Evolutionary conservation across 2,797 vertebrate genomes (phyloP).

Genomic region (Syngnathus acus): DNA sequence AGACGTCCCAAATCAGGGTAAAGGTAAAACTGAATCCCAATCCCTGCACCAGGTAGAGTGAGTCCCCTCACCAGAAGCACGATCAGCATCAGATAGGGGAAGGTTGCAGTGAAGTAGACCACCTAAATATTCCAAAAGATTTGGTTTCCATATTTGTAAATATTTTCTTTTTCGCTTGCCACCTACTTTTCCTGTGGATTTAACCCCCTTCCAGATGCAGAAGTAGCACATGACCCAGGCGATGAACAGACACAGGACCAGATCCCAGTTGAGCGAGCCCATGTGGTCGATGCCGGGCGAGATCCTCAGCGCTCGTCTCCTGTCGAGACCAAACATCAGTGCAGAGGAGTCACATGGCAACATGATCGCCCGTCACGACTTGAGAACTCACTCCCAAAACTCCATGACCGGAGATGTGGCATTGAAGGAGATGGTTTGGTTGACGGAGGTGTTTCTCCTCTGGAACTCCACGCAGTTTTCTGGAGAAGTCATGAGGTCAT

Average conservation of each 20-base stretch:
- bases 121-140: conserved; percentile 67
- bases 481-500: conserved; percentile 6
- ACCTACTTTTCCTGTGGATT: conserved; percentile 90
- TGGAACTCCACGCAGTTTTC: conserved; percentile 81
- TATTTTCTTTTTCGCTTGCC: background rate
- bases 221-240: conserved; percentile 96
- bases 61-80: conserved; percentile 88
- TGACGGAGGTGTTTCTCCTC: conserved; percentile 71
- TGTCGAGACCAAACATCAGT: conserved; percentile 33
- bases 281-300: conserved; percentile 87
- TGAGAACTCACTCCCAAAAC: conserved; percentile 93
- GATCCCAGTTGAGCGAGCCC: conserved; percentile 87
- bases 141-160: no score
- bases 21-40: conserved; percentile 91
- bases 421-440: conserved; percentile 60
- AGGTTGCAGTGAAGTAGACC: conserved; percentile 95
- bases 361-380: no score
- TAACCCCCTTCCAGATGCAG: conserved; percentile 97
- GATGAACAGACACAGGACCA: conserved; percentile 83
- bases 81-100: conserved; percentile 91
- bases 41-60: conserved; percentile 83
- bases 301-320: conserved; percentile 85
- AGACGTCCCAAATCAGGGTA: conserved; percentile 91
- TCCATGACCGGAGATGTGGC: conserved; percentile 89
- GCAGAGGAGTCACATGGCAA: background rate